A percentile compares a stretch with the other conserved stretches of the same genome.
Conservation (phyloP, 2,113 vertebrate species). For the Stercorarius parasiticus region DNA sequence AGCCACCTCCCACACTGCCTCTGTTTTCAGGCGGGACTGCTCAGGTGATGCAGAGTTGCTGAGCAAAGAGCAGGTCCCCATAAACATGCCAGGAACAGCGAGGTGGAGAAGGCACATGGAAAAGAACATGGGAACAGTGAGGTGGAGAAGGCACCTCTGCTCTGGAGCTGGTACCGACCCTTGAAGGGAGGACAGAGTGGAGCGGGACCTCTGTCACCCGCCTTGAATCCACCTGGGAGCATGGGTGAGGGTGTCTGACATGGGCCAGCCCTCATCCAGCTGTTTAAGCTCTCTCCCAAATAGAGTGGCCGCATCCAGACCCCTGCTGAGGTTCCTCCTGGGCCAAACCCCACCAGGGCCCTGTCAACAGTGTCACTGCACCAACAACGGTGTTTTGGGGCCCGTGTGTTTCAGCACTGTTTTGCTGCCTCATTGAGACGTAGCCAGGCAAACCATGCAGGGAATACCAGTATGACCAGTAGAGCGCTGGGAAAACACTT, state of each 20-base stretch:
- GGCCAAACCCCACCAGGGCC: too few relatives aligned
- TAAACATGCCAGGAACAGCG: not conserved
- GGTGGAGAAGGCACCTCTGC: not conserved
- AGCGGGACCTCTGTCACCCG: not conserved
- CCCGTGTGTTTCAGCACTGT: accelerated
- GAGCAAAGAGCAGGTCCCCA: not conserved
- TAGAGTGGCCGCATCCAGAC: not conserved
- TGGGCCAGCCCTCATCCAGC: not conserved
- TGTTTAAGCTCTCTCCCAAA: not conserved
- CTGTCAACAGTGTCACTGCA: too few relatives aligned
- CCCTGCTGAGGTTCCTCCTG: not conserved
- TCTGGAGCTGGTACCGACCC: not conserved
- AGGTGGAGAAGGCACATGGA: not conserved
- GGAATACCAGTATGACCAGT: not conserved
- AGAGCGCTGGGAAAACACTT: not conserved
- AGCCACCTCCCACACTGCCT: not conserved
- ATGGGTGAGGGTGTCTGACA: not conserved
- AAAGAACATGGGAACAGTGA: not conserved
- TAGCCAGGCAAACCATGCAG: not conserved
- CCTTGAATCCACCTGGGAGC: not conserved
- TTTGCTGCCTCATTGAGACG: not conserved
- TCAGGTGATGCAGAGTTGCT: not conserved
- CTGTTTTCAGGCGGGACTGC: accelerated
- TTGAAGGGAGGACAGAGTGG: not conserved
- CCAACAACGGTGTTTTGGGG: accelerated